These are phyloP conservation scores for Amphipyra berbera DNA, from an alignment of 2,888 invertebrate species.

Conservation along the genomic window DNA sequence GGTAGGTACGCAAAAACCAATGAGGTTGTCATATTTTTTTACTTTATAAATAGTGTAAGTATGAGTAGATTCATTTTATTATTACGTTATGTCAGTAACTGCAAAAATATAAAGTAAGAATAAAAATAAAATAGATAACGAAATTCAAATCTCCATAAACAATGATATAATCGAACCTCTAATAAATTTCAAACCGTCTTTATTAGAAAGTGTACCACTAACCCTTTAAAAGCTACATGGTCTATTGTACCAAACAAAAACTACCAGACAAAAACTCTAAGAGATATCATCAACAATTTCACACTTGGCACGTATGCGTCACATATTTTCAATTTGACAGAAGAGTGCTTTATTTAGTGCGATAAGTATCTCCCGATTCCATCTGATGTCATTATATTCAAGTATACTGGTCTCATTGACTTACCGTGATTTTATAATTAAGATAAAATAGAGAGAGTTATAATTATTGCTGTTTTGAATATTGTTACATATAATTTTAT, in stretches of 20 bases:
- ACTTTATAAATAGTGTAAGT: too few species aligned
- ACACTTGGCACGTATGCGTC: slow-evolving; percentile 78
- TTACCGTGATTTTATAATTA: slow-evolving; percentile 67
- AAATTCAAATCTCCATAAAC: not conserved
- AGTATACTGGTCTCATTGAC: slow-evolving; percentile 72
- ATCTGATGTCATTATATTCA: slow-evolving; percentile 76
- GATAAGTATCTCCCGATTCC: slow-evolving; percentile 78
- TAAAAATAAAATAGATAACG: not conserved
- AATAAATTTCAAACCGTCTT: slow-evolving; percentile 46
- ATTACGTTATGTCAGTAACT: too few species aligned
- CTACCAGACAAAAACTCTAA: slow-evolving; percentile 66
- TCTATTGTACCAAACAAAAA: slow-evolving; percentile 61
- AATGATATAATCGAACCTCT: slow-evolving; percentile 7
- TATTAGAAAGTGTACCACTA: slow-evolving; percentile 50
- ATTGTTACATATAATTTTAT: not conserved
- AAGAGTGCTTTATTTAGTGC: slow-evolving; percentile 76
- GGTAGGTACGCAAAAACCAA: too few species aligned
- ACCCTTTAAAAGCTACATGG: slow-evolving; percentile 49
- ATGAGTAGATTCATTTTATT: too few species aligned
- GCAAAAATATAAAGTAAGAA: not conserved
- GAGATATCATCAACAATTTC: slow-evolving; percentile 85
- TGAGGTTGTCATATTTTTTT: too few species aligned
- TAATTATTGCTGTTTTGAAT: slow-evolving; percentile 2
- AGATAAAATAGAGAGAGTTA: slow-evolving; percentile 31
- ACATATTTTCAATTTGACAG: slow-evolving; percentile 73